Conservation (phyloP, 2,113 vertebrate species). For the Ondatra zibethicus region DNA sequence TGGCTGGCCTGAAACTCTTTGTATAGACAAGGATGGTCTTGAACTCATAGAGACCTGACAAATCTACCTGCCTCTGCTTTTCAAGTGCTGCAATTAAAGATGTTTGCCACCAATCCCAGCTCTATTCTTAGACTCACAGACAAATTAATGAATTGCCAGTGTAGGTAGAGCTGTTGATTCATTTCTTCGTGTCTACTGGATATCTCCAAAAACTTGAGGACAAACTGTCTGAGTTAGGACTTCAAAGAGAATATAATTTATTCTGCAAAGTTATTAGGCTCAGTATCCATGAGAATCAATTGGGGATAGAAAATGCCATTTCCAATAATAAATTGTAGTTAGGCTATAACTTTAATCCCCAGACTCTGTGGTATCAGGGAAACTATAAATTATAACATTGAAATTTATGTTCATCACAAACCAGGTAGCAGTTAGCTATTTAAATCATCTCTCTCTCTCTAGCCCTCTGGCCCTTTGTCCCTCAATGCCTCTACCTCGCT, state of each 20-base stretch:
- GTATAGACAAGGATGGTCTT: neutral
- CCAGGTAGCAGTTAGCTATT: neutral
- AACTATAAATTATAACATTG: neutral
- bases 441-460: neutral
- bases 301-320: neutral
- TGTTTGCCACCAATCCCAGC: neutral
- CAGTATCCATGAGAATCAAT: neutral
- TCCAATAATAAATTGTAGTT: neutral
- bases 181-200: neutral
- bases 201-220: neutral
- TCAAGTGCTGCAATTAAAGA: neutral
- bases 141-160: neutral
- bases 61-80: neutral
- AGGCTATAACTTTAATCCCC: neutral
- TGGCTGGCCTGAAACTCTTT: neutral
- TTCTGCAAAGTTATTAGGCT: neutral
- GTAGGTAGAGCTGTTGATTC: neutral
- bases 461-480: neutral
- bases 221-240: neutral
- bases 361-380: neutral
- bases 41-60: neutral
- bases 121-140: neutral
- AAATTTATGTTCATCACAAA: neutral
- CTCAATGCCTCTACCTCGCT: neutral
- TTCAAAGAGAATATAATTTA: conserved; percentile 36